These are phyloP conservation scores for Martes martes DNA, from an alignment of 2,113 vertebrate genomes.

Conservation along the genomic window DNA sequence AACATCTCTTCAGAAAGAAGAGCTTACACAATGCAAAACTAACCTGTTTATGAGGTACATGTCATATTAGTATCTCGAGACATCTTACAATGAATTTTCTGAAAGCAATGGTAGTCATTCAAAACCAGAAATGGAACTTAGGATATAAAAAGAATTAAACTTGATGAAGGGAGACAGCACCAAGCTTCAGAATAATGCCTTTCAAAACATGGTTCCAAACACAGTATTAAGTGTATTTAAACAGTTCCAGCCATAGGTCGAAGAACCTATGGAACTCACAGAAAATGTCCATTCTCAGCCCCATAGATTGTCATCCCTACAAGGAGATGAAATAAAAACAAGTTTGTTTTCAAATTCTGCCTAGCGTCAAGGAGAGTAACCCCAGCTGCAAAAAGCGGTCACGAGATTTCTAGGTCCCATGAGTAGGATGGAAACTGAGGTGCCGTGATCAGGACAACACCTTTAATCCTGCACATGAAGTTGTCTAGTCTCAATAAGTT, in stretches of 20 bases:
- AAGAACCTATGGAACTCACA: not conserved
- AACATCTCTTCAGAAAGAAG: slow-evolving; percentile 41
- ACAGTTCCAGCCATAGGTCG: slow-evolving; percentile 1
- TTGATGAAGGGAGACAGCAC: slow-evolving; percentile 19
- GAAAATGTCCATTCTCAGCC: slow-evolving; percentile 39
- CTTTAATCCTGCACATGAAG: not conserved
- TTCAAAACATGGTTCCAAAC: not conserved
- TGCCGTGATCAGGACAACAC: not conserved
- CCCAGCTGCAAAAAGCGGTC: not conserved
- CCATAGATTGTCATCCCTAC: not conserved
- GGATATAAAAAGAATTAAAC: slow-evolving; percentile 45
- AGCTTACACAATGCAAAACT: not conserved
- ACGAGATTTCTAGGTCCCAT: not conserved
- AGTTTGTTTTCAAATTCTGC: slow-evolving; percentile 29
- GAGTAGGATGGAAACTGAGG: not conserved
- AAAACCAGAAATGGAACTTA: slow-evolving; percentile 25
- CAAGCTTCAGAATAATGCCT: not conserved
- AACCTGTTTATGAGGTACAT: slow-evolving; percentile 1
- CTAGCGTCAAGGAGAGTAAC: not conserved
- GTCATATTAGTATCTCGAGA: slow-evolving; percentile 23
- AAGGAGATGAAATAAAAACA: slow-evolving; percentile 43
- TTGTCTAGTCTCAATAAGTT: not conserved
- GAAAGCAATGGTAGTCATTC: slow-evolving; percentile 25
- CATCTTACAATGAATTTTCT: not conserved
- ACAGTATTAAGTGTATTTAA: not conserved